Base-by-base conservation (phyloP, 2,797 vertebrate species). In the Periparus ater region DNA sequence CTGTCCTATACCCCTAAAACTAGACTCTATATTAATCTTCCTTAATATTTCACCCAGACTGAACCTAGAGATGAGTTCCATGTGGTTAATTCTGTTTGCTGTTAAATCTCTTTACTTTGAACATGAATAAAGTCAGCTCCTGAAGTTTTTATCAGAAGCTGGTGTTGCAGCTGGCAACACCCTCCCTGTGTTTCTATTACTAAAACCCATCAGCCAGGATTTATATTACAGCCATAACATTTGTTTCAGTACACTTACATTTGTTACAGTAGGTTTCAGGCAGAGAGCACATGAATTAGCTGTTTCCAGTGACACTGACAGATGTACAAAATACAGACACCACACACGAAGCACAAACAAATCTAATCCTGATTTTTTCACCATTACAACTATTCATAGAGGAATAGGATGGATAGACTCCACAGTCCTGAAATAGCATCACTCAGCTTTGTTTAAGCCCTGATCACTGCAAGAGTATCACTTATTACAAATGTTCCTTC, bases 281-380 rank as follows among this genome's bases (percentile, higher is more conserved):
- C 71, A 94, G 71, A 74, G 32, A 85, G 61, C 48, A 63, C 71
- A 84, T 81, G 51, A 86, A 90, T 90, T 82, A 91, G 38, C 42
- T 57, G 36, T 91, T 96, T 94, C 55, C 71, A 90, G 42, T 89
- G 85, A 63, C 57, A 67, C n/a, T 26, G 84, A 88, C 44, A 73
- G 55, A 88, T 78, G 66, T 57, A 67, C 67, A 73, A 73, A 90
- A 66, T 32, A 44, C 58, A 84, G 55, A 48, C 29, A 73, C 44
- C 44, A 51, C 70, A 94, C 60, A 88, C 0, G 1, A 88, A 75
- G 58, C 61, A 74, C 72, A 81, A 54, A 45, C 17, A 88, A 75
- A 85, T 55, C 32, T 55, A 82, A 91, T 79, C 6, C 19, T 42
- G 17, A 27, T 7, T 48, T 70, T 87, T 92, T 77, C 58, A 13